Evolutionary conservation across 2,888 invertebrate species (phyloP), one percentile per base, ranked within the genome.

Genomic region (Choreutis nemorana): DNA sequence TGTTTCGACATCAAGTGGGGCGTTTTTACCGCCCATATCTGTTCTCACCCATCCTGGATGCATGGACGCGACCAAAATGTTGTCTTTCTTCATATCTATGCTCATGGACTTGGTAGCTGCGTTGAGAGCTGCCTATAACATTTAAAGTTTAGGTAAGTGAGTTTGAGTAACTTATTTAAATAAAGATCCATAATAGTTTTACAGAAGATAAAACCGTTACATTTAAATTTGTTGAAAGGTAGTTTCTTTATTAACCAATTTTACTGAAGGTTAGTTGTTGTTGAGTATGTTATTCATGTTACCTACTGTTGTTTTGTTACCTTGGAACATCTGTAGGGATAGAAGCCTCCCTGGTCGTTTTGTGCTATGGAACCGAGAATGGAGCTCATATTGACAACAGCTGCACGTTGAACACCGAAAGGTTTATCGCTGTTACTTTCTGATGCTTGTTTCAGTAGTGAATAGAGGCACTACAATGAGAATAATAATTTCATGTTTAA

Each of bases 1-100:
- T 1, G 83, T 81, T 13, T 87, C 83, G 1, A 91, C 72, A 29
- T 87, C 86, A 16, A 94, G 65, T 0, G 87, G 87, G 1, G 94
- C 95, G 40, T 84, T 86, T 21, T 81, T 64, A 3, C 95, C 94
- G 3, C 95, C 95, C 91, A 95, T 89, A 40, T 88, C 89, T 0
- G 95, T 96, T 55, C 87, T 85, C 4, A 95, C 93, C 95, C 94
- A 95, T 2, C 95, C 95, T 0, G 95, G 95, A 68, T 95, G 94
- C 34, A 96, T 56, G 31, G 79, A 81, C 1, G 87, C 80, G 1
- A 87, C 90, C 10, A 94, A 51, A 40, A 96, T 92, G 24, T 86
- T 83, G 42, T 88, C 84, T 21, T 82, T 81, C 53, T 85, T 86
- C 37, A 95, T 73, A 61, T 96, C 95, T 4, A 89, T 56, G 48